Percentiles rank a stretch among this genome's conserved stretches.
Conservation (phyloP, 2,113 vertebrate species). For the Cariama cristata region DNA sequence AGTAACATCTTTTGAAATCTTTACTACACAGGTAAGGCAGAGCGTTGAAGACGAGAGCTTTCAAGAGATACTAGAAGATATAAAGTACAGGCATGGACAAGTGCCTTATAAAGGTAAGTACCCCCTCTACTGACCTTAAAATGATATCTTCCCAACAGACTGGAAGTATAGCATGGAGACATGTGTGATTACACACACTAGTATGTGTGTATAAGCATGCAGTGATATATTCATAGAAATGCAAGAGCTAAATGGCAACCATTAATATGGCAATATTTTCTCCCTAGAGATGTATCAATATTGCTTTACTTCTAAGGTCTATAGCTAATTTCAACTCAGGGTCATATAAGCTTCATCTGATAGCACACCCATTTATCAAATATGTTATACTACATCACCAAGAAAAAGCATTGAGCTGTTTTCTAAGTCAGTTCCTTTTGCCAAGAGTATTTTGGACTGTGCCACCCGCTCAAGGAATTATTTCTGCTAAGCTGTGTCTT, state of each 20-base stretch:
- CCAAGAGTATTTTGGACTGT: slow-evolving; percentile 42
- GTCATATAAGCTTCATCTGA: not conserved
- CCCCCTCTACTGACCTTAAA: slow-evolving; percentile 12
- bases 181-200: not conserved
- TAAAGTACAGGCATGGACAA: not conserved
- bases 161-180: not conserved
- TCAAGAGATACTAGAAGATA: not conserved
- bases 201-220: not conserved
- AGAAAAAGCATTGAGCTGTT: not conserved
- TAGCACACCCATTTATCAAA: not conserved
- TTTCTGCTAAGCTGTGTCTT: slow-evolving; percentile 23
- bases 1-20: not conserved
- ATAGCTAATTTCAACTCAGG: not conserved
- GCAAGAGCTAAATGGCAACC: not conserved
- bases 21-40: not conserved
- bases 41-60: not conserved
- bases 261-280: not conserved
- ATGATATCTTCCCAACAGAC: not conserved
- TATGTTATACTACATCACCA: not conserved
- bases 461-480: slow-evolving; percentile 26
- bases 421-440: slow-evolving; percentile 29
- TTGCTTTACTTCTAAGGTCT: not conserved
- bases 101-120: not conserved
- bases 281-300: not conserved
- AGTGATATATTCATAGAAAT: not conserved